These are phyloP conservation scores for Hoplodrina ambigua DNA, from an alignment of 2,888 invertebrate genomes.

Conservation along the genomic window DNA sequence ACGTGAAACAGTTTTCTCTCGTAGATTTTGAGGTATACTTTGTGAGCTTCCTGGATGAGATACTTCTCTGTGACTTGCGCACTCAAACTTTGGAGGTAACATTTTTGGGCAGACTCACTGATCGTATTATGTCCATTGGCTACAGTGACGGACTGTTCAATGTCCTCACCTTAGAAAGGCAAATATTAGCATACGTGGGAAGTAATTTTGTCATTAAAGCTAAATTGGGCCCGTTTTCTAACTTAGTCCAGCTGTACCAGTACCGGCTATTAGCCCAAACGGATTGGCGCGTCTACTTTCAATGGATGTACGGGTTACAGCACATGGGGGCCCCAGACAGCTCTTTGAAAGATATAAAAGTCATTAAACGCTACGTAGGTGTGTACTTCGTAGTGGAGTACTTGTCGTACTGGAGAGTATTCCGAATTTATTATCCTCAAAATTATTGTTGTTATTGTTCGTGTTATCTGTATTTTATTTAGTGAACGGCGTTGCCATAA, in stretches of 20 bases:
- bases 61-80: slow-evolving; percentile 67
- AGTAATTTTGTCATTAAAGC: slow-evolving; percentile 55
- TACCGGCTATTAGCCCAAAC: slow-evolving; percentile 78
- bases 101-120: slow-evolving; percentile 59
- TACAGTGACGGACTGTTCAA: slow-evolving; percentile 66
- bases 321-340: slow-evolving; percentile 70
- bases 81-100: slow-evolving; percentile 39
- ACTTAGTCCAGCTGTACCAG: slow-evolving; percentile 66
- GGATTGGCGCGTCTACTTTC: slow-evolving; percentile 78
- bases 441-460: background rate
- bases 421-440: slow-evolving; percentile 11
- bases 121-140: slow-evolving; percentile 73
- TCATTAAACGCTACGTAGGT: slow-evolving; percentile 60
- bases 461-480: too few species aligned
- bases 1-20: slow-evolving; percentile 73
- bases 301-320: slow-evolving; percentile 75
- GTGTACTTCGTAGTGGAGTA: slow-evolving; percentile 14
- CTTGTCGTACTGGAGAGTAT: background rate
- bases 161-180: slow-evolving; percentile 71
- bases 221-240: slow-evolving; percentile 61
- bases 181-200: slow-evolving; percentile 68
- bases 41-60: slow-evolving; percentile 71
- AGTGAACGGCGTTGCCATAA: too few species aligned
- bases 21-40: slow-evolving; percentile 68
- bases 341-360: slow-evolving; percentile 72